Evolutionary conservation across 2,888 invertebrate species (phyloP).

Genomic region (Andrena trimmerana): DNA sequence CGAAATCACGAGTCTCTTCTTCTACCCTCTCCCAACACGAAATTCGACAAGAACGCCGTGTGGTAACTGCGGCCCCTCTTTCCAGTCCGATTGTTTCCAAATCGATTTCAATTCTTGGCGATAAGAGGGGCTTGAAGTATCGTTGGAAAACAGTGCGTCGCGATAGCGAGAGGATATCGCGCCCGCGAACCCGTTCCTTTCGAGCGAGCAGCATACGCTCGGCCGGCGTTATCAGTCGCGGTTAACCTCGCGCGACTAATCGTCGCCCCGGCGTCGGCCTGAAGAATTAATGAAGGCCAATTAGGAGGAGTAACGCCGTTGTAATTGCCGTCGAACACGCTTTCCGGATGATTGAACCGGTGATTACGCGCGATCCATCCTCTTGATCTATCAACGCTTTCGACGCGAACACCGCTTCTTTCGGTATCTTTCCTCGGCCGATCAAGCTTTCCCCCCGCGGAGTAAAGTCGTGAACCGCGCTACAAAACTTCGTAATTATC

Average conservation of each 20-base stretch:
- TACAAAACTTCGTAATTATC: slow-evolving; percentile 16
- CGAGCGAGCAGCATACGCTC: slow-evolving; percentile 26
- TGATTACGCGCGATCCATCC: slow-evolving; percentile 56
- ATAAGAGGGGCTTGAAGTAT: background rate
- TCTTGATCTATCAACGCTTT: slow-evolving; percentile 45
- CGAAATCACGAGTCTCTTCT: background rate
- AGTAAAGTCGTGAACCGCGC: background rate
- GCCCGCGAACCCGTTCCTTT: slow-evolving; percentile 4
- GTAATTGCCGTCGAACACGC: slow-evolving; percentile 73
- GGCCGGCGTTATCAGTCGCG: slow-evolving; percentile 63
- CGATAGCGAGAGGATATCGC: slow-evolving; percentile 16
- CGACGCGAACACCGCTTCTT: slow-evolving; percentile 38
- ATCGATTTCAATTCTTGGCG: too few species aligned
- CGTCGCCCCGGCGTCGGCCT: slow-evolving; percentile 58
- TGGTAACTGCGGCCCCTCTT: background rate
- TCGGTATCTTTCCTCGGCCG: slow-evolving; percentile 3
- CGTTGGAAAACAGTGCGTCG: background rate
- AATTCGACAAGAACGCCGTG: background rate
- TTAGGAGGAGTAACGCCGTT: slow-evolving; percentile 74
- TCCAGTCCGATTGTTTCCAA: too few species aligned
- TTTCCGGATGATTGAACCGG: slow-evolving; percentile 62
- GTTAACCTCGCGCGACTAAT: slow-evolving; percentile 64
- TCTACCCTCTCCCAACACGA: background rate
- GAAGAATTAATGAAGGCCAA: slow-evolving; percentile 76
- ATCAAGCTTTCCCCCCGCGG: background rate